These are phyloP conservation scores for Gephyroberyx darwinii DNA, from an alignment of 2,797 vertebrate genomes.

Conservation along the genomic window DNA sequence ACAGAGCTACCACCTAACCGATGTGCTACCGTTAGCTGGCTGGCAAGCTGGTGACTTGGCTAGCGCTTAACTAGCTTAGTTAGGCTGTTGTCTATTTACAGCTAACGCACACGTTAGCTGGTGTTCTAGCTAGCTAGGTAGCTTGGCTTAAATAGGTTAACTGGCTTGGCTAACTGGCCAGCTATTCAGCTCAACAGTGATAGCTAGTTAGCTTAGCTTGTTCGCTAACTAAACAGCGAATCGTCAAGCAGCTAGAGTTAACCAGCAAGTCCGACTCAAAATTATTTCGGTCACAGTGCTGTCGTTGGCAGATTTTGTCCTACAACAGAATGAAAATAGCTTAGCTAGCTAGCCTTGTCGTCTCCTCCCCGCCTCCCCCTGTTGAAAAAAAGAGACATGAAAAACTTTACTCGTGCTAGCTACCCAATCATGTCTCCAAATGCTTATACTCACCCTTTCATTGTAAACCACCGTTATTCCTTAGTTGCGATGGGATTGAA, in stretches of 20 bases:
- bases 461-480: constrained; percentile 77
- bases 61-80: background rate
- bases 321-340: constrained; percentile 55
- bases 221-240: constrained; percentile 1
- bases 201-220: constrained; percentile 54
- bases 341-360: constrained; percentile 68
- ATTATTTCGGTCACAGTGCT: background rate
- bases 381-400: constrained; percentile 74
- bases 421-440: constrained; percentile 65
- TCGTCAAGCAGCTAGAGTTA: constrained; percentile 32
- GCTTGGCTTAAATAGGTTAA: constrained; percentile 65
- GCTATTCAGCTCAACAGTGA: constrained; percentile 60
- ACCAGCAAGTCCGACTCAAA: background rate
- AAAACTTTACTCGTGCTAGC: constrained; percentile 80
- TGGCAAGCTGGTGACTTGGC: background rate
- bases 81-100: constrained; percentile 3
- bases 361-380: constrained; percentile 77
- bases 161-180: constrained; percentile 48
- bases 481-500: constrained; percentile 66
- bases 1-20: background rate
- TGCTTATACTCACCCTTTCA: constrained; percentile 87
- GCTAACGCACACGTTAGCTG: background rate
- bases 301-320: constrained; percentile 26
- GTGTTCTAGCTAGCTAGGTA: constrained; percentile 31
- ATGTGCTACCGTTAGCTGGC: background rate